Evolutionary conservation across 2,113 vertebrate genomes (phyloP).

Genomic region (Psilopogon haemacephalus): DNA sequence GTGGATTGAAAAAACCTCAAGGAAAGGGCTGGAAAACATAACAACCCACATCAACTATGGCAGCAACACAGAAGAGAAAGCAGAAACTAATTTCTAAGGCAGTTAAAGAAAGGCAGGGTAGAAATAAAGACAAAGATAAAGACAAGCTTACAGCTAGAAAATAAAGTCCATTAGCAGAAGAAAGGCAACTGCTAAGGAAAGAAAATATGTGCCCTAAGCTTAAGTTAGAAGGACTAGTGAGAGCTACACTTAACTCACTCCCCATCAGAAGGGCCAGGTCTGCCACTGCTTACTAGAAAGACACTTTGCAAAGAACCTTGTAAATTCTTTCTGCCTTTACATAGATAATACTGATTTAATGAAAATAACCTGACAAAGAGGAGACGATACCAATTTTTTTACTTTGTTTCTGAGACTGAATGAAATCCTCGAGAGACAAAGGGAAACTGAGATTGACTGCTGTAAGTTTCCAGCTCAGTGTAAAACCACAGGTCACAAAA

Average conservation of each 20-base stretch:
- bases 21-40: not conserved
- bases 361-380: not conserved
- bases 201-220: accelerated
- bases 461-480: not conserved
- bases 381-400: not conserved
- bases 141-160: not conserved
- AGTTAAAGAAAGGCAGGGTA: not conserved
- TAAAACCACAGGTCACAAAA: not conserved
- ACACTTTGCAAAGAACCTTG: no score
- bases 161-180: not conserved
- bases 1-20: not conserved
- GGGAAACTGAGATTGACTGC: not conserved
- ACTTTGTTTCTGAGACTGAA: not conserved
- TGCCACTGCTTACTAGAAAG: not conserved
- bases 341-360: not conserved
- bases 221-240: not conserved
- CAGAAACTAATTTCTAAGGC: not conserved
- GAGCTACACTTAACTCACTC: not conserved
- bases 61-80: not conserved
- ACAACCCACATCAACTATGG: not conserved
- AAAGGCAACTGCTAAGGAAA: not conserved
- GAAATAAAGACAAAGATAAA: not conserved
- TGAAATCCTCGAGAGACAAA: not conserved
- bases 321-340: not conserved
- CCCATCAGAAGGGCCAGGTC: not conserved